Conservation (phyloP, 1,140 invertebrate species). For the Drosophila kepulauana region DNA sequence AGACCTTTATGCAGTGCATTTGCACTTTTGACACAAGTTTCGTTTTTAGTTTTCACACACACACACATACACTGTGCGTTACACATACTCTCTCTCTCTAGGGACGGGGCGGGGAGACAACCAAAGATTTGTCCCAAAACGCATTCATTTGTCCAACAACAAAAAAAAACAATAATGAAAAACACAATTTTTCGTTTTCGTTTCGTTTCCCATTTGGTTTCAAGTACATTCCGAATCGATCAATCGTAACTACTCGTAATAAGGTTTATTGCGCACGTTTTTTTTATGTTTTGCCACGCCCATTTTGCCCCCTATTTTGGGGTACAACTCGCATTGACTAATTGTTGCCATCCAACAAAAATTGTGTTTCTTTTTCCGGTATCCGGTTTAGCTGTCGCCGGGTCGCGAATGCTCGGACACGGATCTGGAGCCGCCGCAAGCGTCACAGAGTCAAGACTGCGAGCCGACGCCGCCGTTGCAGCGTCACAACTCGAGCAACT, state of each 20-base stretch:
- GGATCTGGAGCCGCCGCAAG: constrained; percentile 92
- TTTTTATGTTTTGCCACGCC: not conserved
- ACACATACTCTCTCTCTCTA: constrained; percentile 1
- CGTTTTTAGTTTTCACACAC: not conserved
- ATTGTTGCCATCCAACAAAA: too few species aligned
- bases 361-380: too few species aligned
- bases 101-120: not conserved
- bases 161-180: not conserved
- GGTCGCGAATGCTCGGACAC: constrained; percentile 91
- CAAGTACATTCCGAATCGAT: constrained; percentile 43
- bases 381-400: constrained; percentile 89
- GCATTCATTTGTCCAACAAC: constrained; percentile 23
- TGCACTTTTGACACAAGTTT: not conserved
- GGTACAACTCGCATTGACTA: too few species aligned
- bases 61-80: constrained; percentile 21
- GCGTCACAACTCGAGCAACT: constrained; percentile 95
- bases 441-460: constrained; percentile 96
- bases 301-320: too few species aligned
- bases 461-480: constrained; percentile 96
- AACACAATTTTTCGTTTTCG: constrained; percentile 13
- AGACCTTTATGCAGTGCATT: constrained; percentile 17
- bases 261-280: constrained; percentile 31
- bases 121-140: constrained; percentile 2
- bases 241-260: constrained; percentile 41
- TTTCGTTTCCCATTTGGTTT: constrained; percentile 47